Percentiles rank a stretch among this genome's conserved stretches.
phyloP scores from a whole-genome alignment of 1,140 invertebrate genomes.

The Lanistes nyassanus region DNA sequence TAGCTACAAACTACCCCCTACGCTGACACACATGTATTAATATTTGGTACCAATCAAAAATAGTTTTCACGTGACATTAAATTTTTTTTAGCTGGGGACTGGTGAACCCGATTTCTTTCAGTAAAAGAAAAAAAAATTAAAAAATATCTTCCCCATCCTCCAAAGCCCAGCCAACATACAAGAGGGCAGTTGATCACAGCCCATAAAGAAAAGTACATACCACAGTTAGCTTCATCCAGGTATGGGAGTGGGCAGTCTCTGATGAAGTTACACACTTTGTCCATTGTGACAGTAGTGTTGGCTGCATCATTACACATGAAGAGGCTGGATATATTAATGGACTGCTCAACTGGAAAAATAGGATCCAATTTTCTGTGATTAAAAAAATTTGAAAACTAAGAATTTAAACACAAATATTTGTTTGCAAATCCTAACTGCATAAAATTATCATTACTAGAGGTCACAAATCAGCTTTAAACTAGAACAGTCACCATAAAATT shows the following conservation, averaged over 20 bases:
- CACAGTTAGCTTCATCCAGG: slow-evolving; percentile 49
- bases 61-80: no score
- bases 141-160: no score
- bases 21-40: no score
- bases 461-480: no score
- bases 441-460: no score
- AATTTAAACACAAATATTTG: neutral
- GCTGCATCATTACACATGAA: slow-evolving; percentile 43
- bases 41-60: no score
- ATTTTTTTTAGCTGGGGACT: no score
- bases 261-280: slow-evolving; percentile 77
- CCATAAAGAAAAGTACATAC: neutral
- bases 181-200: no score
- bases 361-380: neutral
- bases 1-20: no score
- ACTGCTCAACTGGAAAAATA: no score
- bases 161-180: no score
- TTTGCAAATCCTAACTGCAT: neutral
- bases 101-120: neutral
- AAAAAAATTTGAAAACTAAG: neutral
- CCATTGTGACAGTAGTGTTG: slow-evolving; percentile 43
- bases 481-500: no score
- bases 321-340: neutral
- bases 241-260: slow-evolving; percentile 62
- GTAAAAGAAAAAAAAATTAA: neutral